These are phyloP conservation scores for Bufotes viridis DNA, from an alignment of 2,797 vertebrate species.

Conservation along the genomic window DNA sequence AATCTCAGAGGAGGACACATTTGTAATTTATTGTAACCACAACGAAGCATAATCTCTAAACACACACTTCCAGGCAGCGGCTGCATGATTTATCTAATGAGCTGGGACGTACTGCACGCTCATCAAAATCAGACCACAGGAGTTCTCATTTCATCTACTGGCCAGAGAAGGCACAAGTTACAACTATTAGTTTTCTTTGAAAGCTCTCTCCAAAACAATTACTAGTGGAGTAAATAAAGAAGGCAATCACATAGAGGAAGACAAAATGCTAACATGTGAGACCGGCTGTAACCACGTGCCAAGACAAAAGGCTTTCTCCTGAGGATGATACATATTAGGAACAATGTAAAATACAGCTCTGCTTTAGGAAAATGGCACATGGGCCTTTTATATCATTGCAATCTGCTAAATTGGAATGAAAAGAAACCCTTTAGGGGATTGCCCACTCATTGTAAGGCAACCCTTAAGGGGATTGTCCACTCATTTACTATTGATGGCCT, in stretches of 20 bases:
- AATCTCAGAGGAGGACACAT: conserved; percentile 34
- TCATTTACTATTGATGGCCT: too few relatives aligned
- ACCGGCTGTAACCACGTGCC: not conserved
- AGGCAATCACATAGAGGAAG: not conserved
- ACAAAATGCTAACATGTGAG: not conserved
- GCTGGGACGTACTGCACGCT: conserved; percentile 26
- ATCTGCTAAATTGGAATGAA: not conserved
- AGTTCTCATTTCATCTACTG: conserved; percentile 24
- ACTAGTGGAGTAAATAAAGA: not conserved
- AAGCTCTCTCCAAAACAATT: conserved; percentile 14
- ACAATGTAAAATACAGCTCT: not conserved
- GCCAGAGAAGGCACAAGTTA: not conserved
- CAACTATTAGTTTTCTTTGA: conserved; percentile 10
- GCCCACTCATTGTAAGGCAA: too few relatives aligned
- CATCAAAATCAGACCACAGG: conserved; percentile 30
- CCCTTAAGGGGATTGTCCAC: too few relatives aligned
- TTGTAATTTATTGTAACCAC: conserved; percentile 48
- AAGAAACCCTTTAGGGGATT: too few relatives aligned
- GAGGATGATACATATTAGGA: not conserved
- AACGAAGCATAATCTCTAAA: conserved; percentile 41
- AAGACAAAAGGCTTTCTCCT: not conserved
- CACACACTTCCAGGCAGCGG: conserved; percentile 37
- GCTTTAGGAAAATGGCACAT: not conserved
- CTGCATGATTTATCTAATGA: conserved; percentile 54
- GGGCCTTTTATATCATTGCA: not conserved